Base-by-base conservation (phyloP, 2,888 invertebrate species). In the Netelia inedita region DNA sequence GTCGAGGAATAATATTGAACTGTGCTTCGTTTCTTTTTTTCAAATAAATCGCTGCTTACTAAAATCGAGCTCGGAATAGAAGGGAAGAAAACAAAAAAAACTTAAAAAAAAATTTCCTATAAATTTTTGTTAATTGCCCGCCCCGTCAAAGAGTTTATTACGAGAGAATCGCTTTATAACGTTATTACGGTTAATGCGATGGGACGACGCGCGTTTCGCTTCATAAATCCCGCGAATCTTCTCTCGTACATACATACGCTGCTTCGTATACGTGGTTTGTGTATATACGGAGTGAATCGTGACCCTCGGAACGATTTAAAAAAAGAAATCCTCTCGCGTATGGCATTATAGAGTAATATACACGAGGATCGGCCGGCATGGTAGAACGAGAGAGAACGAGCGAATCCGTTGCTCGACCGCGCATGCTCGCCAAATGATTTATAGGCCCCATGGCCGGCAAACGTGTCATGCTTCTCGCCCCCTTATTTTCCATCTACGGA, bases 381-480 rank as follows among this genome's bases (percentile, higher is more conserved):
- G 46, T 14, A 28, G 19, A 28, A 19, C 19, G 19, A 19, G 16
- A 43, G 46, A 11, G 61, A 63, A 41, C 14, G 41, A 55, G 21
- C 35, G 63, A 71, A 35, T 35, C 0, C 35, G 35, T 71, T 71
- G 63, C 78, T 53, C 78, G 74, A 71, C 35, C 82, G 71, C 79
- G 81, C 81, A 79, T 85, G 35, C 81, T 74, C 82, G 87, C 86
- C 82, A 85, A 85, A 75, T 89, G 89, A 91, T 91, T 91, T 91
- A 91, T 91, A 88, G 89, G 82, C 66, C 79, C 87, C 82, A 80
- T 85, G 83, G 86, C 86, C 65, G 87, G 85, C 35, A 35, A 82
- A 86, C 82, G 88, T 87, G 88, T 89, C 89, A 85, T 86, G 85
- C 86, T 86, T 85, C 50, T 83, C 80, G 68, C 55, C 61, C 76